Evolutionary conservation across 2,797 vertebrate genomes (phyloP).

Genomic region (Calcarius lapponicus): DNA sequence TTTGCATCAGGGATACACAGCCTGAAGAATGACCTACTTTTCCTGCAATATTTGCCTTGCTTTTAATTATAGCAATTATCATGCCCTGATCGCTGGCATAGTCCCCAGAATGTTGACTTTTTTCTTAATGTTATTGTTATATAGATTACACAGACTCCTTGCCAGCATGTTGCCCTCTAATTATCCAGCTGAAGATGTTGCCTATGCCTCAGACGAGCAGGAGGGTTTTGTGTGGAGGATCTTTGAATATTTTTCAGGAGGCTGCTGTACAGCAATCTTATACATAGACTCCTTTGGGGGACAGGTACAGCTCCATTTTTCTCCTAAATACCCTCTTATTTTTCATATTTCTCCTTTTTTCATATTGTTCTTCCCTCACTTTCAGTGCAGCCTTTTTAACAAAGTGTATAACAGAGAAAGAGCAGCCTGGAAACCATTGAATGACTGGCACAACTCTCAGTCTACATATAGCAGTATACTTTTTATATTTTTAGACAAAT

Average conservation of each 20-base stretch:
- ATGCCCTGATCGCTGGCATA: slow-evolving; percentile 59
- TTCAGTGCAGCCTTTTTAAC: not conserved
- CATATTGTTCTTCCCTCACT: not conserved
- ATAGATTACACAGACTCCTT: slow-evolving; percentile 62
- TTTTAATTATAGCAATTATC: slow-evolving; percentile 78
- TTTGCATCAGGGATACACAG: slow-evolving; percentile 52
- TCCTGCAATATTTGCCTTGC: slow-evolving; percentile 66
- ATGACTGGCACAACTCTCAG: not conserved
- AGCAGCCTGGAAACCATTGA: not conserved
- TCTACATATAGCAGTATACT: not conserved
- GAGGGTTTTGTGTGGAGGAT: not conserved
- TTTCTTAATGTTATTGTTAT: slow-evolving; percentile 69
- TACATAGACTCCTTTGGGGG: not conserved
- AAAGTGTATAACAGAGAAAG: not conserved
- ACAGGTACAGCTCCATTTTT: not conserved
- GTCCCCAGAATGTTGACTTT: slow-evolving; percentile 58
- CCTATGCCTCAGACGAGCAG: not conserved
- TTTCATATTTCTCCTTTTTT: not conserved
- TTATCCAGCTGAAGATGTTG: slow-evolving; percentile 36
- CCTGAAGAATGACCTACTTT: slow-evolving; percentile 73
- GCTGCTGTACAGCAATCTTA: not conserved
- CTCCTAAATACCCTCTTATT: not conserved
- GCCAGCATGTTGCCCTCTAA: slow-evolving; percentile 47
- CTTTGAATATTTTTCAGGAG: slow-evolving; percentile 12
- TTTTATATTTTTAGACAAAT: not conserved